Evolutionary conservation across 2,113 vertebrate genomes (phyloP).

Genomic region (Circaetus cinerascens): DNA sequence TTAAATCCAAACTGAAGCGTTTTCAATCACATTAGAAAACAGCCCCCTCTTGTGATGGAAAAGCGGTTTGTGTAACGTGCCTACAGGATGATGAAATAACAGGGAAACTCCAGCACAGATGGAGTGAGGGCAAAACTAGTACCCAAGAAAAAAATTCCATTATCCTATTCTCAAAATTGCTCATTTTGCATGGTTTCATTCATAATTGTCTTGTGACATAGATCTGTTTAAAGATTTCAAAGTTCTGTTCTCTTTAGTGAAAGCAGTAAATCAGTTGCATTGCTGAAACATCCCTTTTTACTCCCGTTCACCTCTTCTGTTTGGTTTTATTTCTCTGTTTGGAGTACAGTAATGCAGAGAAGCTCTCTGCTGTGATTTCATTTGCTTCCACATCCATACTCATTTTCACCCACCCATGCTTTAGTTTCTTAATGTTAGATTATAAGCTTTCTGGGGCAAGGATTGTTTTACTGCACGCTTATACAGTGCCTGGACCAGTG

Average conservation of each 20-base stretch:
- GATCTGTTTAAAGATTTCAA: not conserved
- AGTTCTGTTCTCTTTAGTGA: not conserved
- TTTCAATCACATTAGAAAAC: conserved; percentile 45
- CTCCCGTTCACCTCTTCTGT: not conserved
- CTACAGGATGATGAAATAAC: not conserved
- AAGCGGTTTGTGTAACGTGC: not conserved
- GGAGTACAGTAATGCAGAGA: not conserved
- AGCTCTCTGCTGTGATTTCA: not conserved
- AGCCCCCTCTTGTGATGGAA: conserved; percentile 73
- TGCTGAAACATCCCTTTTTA: not conserved
- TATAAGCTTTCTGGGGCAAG: not conserved
- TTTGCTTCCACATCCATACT: not conserved
- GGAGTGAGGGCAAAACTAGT: not conserved
- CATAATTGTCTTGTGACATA: not conserved
- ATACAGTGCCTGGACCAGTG: not conserved
- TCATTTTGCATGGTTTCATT: not conserved
- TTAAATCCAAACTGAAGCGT: not conserved
- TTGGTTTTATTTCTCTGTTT: not conserved
- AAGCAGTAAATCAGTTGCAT: not conserved
- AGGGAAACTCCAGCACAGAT: not conserved
- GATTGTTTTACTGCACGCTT: not conserved
- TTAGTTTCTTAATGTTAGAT: not conserved
- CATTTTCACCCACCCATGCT: not conserved
- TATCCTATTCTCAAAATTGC: not conserved
- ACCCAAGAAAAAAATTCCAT: not conserved